phyloP scores from a whole-genome alignment of 2,797 vertebrate genomes.

The Nannoperca australis region DNA sequence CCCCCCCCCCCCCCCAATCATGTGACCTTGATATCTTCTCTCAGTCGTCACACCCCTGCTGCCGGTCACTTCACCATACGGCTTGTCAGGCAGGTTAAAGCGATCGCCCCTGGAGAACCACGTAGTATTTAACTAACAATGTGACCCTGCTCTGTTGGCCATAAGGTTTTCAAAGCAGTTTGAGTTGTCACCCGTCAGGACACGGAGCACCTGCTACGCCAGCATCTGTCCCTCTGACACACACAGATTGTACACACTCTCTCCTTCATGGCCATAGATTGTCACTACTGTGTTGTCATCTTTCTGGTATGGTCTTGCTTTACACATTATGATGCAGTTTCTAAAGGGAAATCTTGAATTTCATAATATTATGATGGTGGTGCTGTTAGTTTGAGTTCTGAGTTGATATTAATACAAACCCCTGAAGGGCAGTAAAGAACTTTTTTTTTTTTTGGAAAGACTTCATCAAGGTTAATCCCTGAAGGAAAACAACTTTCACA shows the following conservation, averaged over 20 bases:
- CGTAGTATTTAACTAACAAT: conserved; percentile 76
- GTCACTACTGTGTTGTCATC: background rate
- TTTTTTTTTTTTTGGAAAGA: conserved; percentile 7
- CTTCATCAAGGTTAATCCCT: conserved; percentile 37
- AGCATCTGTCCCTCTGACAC: conserved; percentile 64
- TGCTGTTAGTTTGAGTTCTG: background rate
- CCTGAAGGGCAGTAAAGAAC: conserved; percentile 17
- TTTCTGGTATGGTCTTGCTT: background rate
- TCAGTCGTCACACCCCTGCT: background rate
- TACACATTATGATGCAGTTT: background rate
- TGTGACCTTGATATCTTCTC: conserved; percentile 32
- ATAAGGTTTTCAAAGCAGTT: conserved; percentile 68
- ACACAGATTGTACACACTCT: background rate
- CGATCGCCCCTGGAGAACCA: conserved; percentile 45
- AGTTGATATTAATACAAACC: conserved; percentile 5
- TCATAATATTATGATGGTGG: background rate
- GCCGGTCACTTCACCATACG: conserved; percentile 40
- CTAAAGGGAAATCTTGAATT: background rate
- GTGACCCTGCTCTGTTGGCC: conserved; percentile 75
- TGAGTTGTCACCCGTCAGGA: conserved; percentile 72
- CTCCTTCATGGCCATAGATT: background rate
- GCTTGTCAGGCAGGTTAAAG: conserved; percentile 57
- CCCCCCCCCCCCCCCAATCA: background rate
- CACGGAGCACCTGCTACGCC: conserved; percentile 48
- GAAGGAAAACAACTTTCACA: conserved; percentile 33